Percentiles rank a stretch among this genome's conserved stretches.
Evolutionary conservation across 2,113 vertebrate genomes (phyloP).

Genomic region (Sula dactylatra): DNA sequence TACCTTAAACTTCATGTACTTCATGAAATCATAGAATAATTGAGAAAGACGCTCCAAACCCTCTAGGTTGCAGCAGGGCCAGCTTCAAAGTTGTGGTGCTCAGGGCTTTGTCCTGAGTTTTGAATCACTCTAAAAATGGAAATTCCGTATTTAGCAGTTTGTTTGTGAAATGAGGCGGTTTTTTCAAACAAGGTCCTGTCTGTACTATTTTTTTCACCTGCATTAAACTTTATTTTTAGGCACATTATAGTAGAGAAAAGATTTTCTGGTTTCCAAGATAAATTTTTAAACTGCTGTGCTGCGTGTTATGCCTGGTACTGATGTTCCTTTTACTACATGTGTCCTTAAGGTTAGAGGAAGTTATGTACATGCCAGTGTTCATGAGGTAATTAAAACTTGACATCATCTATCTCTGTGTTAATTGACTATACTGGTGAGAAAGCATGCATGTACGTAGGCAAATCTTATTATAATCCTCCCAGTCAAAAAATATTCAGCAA

Average conservation of each 20-base stretch:
- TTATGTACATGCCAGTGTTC: background rate
- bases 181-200: background rate
- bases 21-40: background rate
- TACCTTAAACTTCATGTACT: background rate
- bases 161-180: fast-evolving
- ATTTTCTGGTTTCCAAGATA: background rate
- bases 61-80: background rate
- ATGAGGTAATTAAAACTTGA: background rate
- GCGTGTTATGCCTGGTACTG: background rate
- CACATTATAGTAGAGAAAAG: background rate
- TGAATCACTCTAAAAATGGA: background rate
- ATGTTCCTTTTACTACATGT: background rate
- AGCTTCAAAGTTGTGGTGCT: background rate
- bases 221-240: background rate
- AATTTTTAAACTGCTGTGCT: background rate
- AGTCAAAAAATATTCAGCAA: background rate
- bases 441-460: background rate
- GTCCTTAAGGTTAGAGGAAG: background rate
- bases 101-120: background rate
- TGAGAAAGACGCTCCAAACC: background rate
- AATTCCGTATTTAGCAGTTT: background rate
- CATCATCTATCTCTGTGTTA: background rate
- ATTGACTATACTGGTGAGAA: background rate
- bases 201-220: background rate
- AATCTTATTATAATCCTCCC: background rate